These are phyloP conservation scores for Carcina quercana DNA, from an alignment of 2,888 invertebrate genomes.

Conservation along the genomic window DNA sequence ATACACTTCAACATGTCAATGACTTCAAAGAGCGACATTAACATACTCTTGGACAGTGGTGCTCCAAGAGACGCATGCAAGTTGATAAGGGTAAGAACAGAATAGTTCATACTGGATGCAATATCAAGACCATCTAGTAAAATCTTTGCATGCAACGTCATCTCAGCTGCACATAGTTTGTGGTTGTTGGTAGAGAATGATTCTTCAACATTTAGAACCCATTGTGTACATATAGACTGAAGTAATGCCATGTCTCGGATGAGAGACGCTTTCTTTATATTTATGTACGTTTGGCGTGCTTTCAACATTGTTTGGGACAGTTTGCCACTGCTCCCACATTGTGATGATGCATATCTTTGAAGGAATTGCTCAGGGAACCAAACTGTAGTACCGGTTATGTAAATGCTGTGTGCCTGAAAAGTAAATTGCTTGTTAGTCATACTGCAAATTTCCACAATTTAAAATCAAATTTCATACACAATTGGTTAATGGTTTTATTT, in stretches of 20 bases:
- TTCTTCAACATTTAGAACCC: slow-evolving; percentile 54
- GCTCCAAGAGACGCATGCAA: slow-evolving; percentile 81
- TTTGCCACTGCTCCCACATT: slow-evolving; percentile 68
- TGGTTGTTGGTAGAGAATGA: slow-evolving; percentile 45
- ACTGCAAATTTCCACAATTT: slow-evolving; percentile 4
- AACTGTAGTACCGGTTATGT: slow-evolving; percentile 84
- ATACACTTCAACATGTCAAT: slow-evolving; percentile 88
- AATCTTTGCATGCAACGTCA: slow-evolving; percentile 54
- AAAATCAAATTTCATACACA: not conserved
- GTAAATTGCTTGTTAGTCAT: slow-evolving; percentile 5
- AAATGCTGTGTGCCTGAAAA: slow-evolving; percentile 83
- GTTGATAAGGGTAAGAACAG: slow-evolving; percentile 73
- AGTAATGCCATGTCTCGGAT: slow-evolving; percentile 75
- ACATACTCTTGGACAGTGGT: slow-evolving; percentile 84
- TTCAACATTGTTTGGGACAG: slow-evolving; percentile 56
- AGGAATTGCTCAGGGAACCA: slow-evolving; percentile 93
- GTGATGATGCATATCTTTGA: slow-evolving; percentile 73
- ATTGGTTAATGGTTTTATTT: slow-evolving; percentile 1
- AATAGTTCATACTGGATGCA: slow-evolving; percentile 77
- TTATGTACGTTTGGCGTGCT: slow-evolving; percentile 73
- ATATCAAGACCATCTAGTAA: slow-evolving; percentile 77
- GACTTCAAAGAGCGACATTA: slow-evolving; percentile 85
- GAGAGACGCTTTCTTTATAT: slow-evolving; percentile 72
- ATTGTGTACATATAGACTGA: slow-evolving; percentile 43
- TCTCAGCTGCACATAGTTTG: slow-evolving; percentile 58